Conservation (phyloP, 1,140 invertebrate genomes). For the Calliphora vicina region DNA sequence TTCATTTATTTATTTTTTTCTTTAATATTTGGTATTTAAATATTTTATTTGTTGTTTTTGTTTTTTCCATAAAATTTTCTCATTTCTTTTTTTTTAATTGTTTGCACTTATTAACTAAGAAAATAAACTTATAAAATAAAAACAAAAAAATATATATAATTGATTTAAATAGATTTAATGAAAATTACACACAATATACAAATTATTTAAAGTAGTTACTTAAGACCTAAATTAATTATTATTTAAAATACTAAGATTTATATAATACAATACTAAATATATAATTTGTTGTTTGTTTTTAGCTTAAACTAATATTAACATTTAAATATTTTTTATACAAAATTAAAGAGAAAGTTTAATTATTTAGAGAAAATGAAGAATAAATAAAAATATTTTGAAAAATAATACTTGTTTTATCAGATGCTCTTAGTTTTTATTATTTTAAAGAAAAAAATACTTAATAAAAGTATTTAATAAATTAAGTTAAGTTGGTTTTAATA, state of each 20-base stretch:
- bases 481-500: too few relatives aligned
- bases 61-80: background rate
- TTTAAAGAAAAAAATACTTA: background rate
- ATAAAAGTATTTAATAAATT: too few relatives aligned
- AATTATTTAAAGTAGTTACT: background rate
- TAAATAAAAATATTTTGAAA: background rate
- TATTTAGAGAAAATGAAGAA: background rate
- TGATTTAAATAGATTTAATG: too few relatives aligned
- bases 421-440: background rate
- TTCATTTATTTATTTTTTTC: background rate
- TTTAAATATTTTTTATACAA: too few relatives aligned
- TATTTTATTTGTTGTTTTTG: slow-evolving; percentile 1
- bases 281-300: background rate
- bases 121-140: background rate
- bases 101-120: background rate
- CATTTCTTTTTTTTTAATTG: background rate
- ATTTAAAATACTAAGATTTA: too few relatives aligned
- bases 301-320: too few relatives aligned
- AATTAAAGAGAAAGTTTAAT: too few relatives aligned
- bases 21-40: slow-evolving; percentile 33
- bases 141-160: background rate
- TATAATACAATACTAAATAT: background rate
- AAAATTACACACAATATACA: background rate
- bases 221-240: too few relatives aligned
- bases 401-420: slow-evolving; percentile 12